Base-by-base conservation (phyloP, 2,113 vertebrate species). In the Xiphophorus maculatus region DNA sequence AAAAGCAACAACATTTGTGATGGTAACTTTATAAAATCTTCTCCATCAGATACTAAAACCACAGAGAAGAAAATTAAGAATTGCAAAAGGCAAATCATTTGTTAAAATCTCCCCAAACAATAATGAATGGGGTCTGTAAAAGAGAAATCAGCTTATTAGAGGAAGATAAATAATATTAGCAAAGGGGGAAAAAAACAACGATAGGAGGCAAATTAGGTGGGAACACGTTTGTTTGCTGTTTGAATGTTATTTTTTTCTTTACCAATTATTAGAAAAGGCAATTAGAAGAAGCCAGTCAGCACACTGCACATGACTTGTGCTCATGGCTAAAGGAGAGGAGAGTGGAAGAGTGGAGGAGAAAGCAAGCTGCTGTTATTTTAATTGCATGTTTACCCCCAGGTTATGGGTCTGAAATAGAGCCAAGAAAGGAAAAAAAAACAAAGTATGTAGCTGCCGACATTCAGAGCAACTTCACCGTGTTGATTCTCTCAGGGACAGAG, bases 361-460 rank as follows among this genome's bases (percentile, higher is more conserved):
- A 85, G 87, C 87, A 87, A 79, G 84, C 84, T 85, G 84, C 83
- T 91, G 89, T 89, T 93, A 90, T 93, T 94, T 90, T 94, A 94
- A 95, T 93, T 94, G 90, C 91, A 85, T 93, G 91, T 93, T 93
- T 93, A 91, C 92, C 90, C 91, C 86, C 84, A 89, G 94, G 93
- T 92, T 93, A 92, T 88, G 74, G 88, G 91, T 86, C 89, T 89
- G 90, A 92, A 90, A 93, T 93, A 88, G 85, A 94, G 90, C 88
- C 77, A 85, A 75, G 88, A 80, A 90, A 89, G 35, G 35, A 88
- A 87, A 71, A 91, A 85, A 74, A 87, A 80, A 90, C 89, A 83
- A 89, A 88, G 71, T 90, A 92, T 84, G 81, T 88, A 87, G 88
- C 83, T 69, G 82, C 71, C 86, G 65, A 92, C 92, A 91, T 93